These are phyloP conservation scores for Desmophyllum pertusum DNA, from an alignment of 92 coral and sea anemone species.

Conservation along the genomic window DNA sequence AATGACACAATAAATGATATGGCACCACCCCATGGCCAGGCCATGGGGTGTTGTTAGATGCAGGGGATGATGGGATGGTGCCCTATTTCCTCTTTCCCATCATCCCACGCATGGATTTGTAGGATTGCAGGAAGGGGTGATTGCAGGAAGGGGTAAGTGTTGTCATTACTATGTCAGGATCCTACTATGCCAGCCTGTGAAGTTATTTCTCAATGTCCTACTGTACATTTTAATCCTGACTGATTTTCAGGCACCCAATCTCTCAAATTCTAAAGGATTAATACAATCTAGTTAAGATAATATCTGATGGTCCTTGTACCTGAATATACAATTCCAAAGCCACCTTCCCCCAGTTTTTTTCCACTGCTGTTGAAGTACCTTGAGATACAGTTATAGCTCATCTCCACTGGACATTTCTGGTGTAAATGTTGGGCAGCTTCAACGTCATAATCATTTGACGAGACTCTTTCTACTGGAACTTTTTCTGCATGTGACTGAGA, in stretches of 20 bases:
- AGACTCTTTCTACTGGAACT: slow-evolving; percentile 19
- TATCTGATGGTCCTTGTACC: neutral
- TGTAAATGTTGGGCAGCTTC: neutral
- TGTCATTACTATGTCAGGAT: too few relatives aligned
- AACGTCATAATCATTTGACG: neutral
- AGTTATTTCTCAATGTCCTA: too few relatives aligned
- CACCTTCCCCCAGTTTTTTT: slow-evolving; percentile 11
- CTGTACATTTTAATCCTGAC: too few relatives aligned
- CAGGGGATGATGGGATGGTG: too few relatives aligned
- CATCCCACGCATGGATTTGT: too few relatives aligned
- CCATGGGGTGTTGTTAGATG: too few relatives aligned
- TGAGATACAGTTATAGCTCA: slow-evolving; percentile 11
- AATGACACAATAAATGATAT: too few relatives aligned
- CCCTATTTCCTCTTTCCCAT: too few relatives aligned
- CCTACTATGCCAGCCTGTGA: too few relatives aligned
- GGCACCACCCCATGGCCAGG: too few relatives aligned
- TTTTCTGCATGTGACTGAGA: neutral
- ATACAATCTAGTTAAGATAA: neutral
- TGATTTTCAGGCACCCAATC: neutral
- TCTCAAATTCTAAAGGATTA: neutral
- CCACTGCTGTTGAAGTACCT: neutral
- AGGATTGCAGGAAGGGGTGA: too few relatives aligned
- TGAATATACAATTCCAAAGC: slow-evolving; percentile 29
- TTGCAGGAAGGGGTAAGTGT: too few relatives aligned
- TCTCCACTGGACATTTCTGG: slow-evolving; percentile 30